These are phyloP conservation scores for Clarias gariepinus DNA, from an alignment of 2,113 vertebrate species.

Conservation along the genomic window DNA sequence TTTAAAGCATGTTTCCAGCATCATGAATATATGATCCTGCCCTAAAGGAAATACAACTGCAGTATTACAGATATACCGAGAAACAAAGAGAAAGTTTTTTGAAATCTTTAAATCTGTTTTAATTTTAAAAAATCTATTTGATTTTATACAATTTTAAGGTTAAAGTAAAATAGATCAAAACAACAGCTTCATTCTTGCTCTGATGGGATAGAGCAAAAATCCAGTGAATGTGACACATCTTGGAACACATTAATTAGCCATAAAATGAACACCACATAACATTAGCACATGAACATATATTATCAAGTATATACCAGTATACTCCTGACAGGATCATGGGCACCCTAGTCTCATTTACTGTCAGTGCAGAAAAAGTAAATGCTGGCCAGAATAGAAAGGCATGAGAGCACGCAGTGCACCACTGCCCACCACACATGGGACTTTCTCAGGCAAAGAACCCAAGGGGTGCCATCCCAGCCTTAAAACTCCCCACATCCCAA, in stretches of 20 bases:
- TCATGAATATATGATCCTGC: conserved; percentile 13
- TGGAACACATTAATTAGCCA: neutral
- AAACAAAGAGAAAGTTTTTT: neutral
- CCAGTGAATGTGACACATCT: neutral
- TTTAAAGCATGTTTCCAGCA: neutral
- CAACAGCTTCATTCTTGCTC: neutral
- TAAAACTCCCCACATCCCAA: no score
- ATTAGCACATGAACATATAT: no score
- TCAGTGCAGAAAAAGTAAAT: no score
- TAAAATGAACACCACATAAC: no score
- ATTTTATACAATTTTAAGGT: neutral
- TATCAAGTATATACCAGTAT: no score
- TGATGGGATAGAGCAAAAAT: neutral
- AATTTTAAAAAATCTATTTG: neutral
- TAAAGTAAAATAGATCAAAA: neutral
- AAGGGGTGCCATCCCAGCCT: no score
- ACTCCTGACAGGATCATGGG: no score
- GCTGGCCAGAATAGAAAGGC: no score
- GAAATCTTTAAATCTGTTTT: neutral
- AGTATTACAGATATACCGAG: neutral
- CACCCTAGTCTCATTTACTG: no score
- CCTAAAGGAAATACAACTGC: neutral
- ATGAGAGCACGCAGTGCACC: no score
- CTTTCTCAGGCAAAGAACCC: no score
- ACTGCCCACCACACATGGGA: no score